phyloP scores from a whole-genome alignment of 2,113 vertebrate species.

The Gavia stellata region DNA sequence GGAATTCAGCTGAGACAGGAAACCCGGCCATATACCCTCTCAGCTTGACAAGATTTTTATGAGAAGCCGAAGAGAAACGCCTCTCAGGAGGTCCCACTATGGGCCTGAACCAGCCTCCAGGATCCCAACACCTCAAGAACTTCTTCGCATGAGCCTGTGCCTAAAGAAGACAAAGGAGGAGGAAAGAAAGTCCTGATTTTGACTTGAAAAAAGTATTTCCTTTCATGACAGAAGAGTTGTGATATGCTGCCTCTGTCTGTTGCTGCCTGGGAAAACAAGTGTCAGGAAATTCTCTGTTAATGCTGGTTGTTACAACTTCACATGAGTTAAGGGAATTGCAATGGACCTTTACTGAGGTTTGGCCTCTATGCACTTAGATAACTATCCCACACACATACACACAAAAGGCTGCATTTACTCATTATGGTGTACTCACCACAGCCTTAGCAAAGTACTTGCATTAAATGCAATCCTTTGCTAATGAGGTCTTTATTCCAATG shows the following conservation, averaged over 20 bases:
- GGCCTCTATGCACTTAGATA: neutral
- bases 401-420: neutral
- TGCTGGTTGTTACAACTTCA: neutral
- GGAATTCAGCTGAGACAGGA: neutral
- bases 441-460: neutral
- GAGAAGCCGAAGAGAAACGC: neutral
- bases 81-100: neutral
- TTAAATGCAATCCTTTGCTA: neutral
- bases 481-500: neutral
- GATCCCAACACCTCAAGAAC: neutral
- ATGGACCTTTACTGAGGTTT: neutral
- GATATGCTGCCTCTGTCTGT: neutral
- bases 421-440: fast-evolving
- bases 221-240: neutral
- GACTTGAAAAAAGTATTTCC: neutral
- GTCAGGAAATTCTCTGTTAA: neutral
- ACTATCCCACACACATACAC: neutral
- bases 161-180: neutral
- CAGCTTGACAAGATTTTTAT: neutral
- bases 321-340: neutral
- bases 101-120: neutral
- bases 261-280: neutral
- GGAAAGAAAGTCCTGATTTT: neutral
- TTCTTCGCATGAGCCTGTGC: neutral
- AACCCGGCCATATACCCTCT: neutral